Conservation (phyloP, 23 tunicate species). For the Corella eumyota region DNA sequence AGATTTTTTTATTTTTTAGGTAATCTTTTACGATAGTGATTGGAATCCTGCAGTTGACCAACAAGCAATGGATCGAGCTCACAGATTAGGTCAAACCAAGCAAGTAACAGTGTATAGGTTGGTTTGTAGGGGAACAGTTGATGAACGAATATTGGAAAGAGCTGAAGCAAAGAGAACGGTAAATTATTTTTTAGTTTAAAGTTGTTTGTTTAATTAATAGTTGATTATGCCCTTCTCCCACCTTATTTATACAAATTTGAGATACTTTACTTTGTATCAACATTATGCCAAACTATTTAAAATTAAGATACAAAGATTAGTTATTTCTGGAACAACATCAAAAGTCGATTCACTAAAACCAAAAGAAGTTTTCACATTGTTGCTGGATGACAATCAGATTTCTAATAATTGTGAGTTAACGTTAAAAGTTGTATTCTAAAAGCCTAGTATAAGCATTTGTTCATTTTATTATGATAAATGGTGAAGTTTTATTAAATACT, state of each 20-base stretch:
- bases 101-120: slow-evolving; percentile 82
- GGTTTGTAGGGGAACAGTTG: slow-evolving; percentile 77
- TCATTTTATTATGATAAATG: too few relatives aligned
- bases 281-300: too few relatives aligned
- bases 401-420: slow-evolving; percentile 26
- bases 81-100: slow-evolving; percentile 74
- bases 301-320: slow-evolving; percentile 51
- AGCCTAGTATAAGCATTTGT: too few relatives aligned
- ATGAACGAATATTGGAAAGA: slow-evolving; percentile 61
- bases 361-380: slow-evolving; percentile 61
- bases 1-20: slow-evolving; percentile 1
- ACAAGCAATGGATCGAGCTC: slow-evolving; percentile 92
- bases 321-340: slow-evolving; percentile 49
- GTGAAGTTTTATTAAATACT: too few relatives aligned
- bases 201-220: not conserved
- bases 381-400: slow-evolving; percentile 59
- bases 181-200: not conserved
- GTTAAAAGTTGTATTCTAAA: too few relatives aligned
- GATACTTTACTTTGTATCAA: too few relatives aligned
- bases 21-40: slow-evolving; percentile 81
- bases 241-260: too few relatives aligned
- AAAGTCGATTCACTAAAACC: slow-evolving; percentile 50
- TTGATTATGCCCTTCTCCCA: too few relatives aligned
- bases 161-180: slow-evolving; percentile 78
- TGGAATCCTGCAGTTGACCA: slow-evolving; percentile 94